Evolutionary conservation across 2,113 vertebrate species (phyloP).

Genomic region (Istiophorus platypterus): DNA sequence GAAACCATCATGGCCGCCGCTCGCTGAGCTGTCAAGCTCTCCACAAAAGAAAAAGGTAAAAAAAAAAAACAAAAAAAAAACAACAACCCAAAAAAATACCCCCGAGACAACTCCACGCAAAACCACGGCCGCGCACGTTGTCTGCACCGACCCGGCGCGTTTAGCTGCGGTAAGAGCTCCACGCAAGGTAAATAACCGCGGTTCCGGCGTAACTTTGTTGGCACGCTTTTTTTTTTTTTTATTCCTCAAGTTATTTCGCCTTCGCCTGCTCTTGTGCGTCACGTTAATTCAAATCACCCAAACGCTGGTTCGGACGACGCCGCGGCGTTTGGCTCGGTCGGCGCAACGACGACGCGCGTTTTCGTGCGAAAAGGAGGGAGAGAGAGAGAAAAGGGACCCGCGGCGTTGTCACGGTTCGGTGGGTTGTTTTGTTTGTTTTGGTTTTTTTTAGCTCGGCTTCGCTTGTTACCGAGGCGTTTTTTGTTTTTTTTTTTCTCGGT

Average conservation of each 20-base stretch:
- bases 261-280: constrained; percentile 68
- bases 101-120: constrained; percentile 19
- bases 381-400: not conserved
- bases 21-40: constrained; percentile 85
- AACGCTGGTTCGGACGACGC: not conserved
- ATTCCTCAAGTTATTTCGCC: constrained; percentile 67
- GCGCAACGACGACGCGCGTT: not conserved
- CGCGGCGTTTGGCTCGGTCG: not conserved
- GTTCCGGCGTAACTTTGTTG: constrained; percentile 55
- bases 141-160: not conserved
- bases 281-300: constrained; percentile 69
- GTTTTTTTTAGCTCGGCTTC: constrained; percentile 40
- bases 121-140: not conserved
- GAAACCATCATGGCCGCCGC: constrained; percentile 83
- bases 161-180: constrained; percentile 6
- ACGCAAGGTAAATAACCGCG: not conserved
- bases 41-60: constrained; percentile 78
- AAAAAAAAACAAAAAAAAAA: constrained; percentile 28
- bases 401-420: rapidly evolving
- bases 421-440: too few species aligned
- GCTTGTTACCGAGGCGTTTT: constrained; percentile 8
- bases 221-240: constrained; percentile 62
- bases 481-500: too few species aligned
- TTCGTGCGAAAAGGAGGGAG: not conserved
- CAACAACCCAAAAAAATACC: too few species aligned